Evolutionary conservation across 2,888 invertebrate species (phyloP).

Genomic region (Agrochola lychnidis): DNA sequence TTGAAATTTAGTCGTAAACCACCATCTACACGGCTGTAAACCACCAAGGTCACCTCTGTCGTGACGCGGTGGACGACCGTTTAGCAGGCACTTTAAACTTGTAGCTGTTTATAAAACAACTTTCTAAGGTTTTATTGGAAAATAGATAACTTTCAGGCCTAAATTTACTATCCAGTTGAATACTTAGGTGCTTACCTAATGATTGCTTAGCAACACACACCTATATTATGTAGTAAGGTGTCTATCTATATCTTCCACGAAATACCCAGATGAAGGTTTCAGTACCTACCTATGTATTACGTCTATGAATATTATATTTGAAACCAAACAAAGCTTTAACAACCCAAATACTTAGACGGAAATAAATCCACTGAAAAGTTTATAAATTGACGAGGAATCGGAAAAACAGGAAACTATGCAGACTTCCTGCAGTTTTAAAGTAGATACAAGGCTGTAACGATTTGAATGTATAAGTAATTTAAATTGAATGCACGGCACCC

Average conservation of each 20-base stretch:
- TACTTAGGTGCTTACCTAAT: not conserved
- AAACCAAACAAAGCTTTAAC: not conserved
- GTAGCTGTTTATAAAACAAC: not conserved
- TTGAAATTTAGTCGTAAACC: too few species aligned
- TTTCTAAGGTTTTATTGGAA: not conserved
- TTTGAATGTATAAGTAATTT: slow-evolving; percentile 30
- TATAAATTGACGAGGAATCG: not conserved
- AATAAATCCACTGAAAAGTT: not conserved
- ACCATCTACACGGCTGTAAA: too few species aligned
- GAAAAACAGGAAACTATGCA: slow-evolving; percentile 1
- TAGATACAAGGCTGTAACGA: slow-evolving; percentile 11
- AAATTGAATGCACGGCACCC: slow-evolving; percentile 16
- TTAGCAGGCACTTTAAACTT: not conserved
- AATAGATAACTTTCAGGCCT: not conserved
- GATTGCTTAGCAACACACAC: not conserved
- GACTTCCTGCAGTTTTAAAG: slow-evolving; percentile 2
- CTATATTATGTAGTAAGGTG: too few species aligned
- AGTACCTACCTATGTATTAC: not conserved
- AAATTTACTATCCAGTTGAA: not conserved
- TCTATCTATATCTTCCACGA: not conserved
- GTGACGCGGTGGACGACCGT: too few species aligned
- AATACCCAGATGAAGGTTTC: not conserved
- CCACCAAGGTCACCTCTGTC: too few species aligned
- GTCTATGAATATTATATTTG: not conserved
- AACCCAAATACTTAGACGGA: not conserved